These are phyloP conservation scores for Scaptomyza flava DNA, from an alignment of 2,888 invertebrate species.

Conservation along the genomic window DNA sequence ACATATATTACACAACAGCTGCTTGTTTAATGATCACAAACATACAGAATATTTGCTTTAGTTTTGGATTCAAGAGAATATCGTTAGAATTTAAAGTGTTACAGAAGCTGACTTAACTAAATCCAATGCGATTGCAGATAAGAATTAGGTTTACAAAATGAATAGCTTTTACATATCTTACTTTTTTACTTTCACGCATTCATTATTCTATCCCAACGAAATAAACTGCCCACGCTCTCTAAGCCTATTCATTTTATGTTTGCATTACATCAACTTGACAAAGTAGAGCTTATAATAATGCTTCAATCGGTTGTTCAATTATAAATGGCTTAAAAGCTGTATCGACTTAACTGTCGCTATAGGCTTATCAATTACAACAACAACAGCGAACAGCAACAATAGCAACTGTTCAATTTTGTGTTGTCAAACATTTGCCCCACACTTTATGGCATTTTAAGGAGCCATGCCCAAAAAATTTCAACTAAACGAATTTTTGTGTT, in stretches of 20 bases:
- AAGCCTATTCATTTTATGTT: neutral
- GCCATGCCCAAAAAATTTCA: constrained; percentile 58
- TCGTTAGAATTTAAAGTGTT: neutral
- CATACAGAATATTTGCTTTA: constrained; percentile 29
- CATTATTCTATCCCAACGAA: neutral
- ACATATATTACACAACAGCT: constrained; percentile 59
- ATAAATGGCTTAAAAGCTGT: constrained; percentile 52
- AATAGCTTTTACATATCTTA: neutral
- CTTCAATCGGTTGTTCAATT: constrained; percentile 69
- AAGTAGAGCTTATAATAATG: constrained; percentile 48
- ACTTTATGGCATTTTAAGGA: constrained; percentile 71
- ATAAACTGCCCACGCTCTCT: neutral
- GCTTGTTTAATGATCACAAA: constrained; percentile 71
- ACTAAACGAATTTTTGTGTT: constrained; percentile 72
- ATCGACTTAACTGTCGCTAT: constrained; percentile 35
- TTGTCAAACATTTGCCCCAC: constrained; percentile 56
- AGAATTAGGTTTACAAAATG: too few relatives aligned
- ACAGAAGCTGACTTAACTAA: neutral
- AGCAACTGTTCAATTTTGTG: constrained; percentile 61
- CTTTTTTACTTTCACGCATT: neutral
- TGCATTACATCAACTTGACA: neutral
- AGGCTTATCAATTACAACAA: constrained; percentile 14
- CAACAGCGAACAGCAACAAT: constrained; percentile 7
- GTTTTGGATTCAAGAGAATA: constrained; percentile 15
- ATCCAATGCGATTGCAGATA: neutral